A percentile compares a stretch with the other conserved stretches of the same genome.
Evolutionary conservation across 2,888 invertebrate genomes (phyloP).

Genomic region (Seira sanloemensis): DNA sequence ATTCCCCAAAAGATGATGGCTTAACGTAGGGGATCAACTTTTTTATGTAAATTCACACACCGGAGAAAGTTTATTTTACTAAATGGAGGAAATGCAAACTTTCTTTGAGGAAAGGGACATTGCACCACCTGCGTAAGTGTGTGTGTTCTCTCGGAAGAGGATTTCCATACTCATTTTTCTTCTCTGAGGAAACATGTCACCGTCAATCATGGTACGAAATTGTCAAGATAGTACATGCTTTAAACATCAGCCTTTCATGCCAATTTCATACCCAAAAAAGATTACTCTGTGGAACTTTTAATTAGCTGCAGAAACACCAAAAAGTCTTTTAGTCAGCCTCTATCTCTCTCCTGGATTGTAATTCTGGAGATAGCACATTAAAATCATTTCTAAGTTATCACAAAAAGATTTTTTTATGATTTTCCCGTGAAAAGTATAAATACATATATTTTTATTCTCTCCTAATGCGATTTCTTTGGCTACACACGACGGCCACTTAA

Average conservation of each 20-base stretch:
- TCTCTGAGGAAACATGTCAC: not conserved
- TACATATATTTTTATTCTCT: too few species aligned
- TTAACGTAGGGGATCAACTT: not conserved
- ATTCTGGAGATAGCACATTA: too few species aligned
- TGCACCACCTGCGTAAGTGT: slow-evolving; percentile 7
- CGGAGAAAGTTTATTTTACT: not conserved
- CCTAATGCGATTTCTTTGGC: too few species aligned
- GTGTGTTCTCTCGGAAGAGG: not conserved
- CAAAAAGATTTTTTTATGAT: too few species aligned
- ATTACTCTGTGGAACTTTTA: slow-evolving; percentile 54
- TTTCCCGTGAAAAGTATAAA: too few species aligned
- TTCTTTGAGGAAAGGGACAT: slow-evolving; percentile 21
- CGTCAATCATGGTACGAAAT: slow-evolving; percentile 2
- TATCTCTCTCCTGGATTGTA: too few species aligned
- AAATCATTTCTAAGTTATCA: too few species aligned
- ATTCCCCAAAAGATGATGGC: not conserved
- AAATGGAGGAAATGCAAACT: slow-evolving; percentile 8
- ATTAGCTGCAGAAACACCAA: too few species aligned
- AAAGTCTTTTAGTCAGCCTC: too few species aligned
- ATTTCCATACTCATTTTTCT: slow-evolving; percentile 5
- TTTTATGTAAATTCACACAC: not conserved
- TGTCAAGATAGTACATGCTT: slow-evolving; percentile 10
- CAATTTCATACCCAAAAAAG: slow-evolving; percentile 44
- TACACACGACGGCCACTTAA: too few species aligned
- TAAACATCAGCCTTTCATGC: not conserved